These are phyloP conservation scores for Ormia ochracea DNA, from an alignment of 2,888 invertebrate genomes.

Conservation along the genomic window DNA sequence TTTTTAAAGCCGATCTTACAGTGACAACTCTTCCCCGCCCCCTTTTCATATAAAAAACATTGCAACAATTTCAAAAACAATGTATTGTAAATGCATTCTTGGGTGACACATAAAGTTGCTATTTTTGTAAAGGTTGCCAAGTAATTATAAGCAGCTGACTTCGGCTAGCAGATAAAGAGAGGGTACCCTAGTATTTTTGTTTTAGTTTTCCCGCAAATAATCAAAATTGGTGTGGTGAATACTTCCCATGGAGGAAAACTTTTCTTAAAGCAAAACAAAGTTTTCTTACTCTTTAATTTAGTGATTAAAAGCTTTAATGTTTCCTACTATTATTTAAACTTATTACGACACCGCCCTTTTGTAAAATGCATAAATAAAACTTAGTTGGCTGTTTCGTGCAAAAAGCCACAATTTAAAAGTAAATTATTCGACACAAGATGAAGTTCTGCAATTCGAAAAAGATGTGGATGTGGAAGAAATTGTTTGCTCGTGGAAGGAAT, in stretches of 20 bases:
- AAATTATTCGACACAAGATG: neutral
- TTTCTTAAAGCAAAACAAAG: neutral
- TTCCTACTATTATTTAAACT: neutral
- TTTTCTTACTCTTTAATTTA: neutral
- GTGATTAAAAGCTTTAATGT: neutral
- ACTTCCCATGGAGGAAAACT: neutral
- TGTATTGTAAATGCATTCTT: no score
- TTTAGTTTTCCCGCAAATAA: no score
- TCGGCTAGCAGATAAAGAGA: no score
- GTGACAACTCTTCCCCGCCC: no score
- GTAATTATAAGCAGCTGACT: no score
- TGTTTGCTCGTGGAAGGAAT: neutral
- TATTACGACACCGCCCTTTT: constrained; percentile 3
- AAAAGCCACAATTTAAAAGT: neutral
- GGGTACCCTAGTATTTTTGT: no score
- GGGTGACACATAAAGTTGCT: no score
- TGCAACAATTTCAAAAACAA: no score
- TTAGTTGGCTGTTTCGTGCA: neutral
- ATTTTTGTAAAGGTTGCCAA: no score
- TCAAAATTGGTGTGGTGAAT: neutral
- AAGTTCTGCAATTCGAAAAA: neutral
- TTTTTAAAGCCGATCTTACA: no score
- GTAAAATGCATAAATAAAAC: neutral
- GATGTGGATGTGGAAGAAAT: constrained; percentile 22
- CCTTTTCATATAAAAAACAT: no score